Conservation (phyloP, 2,888 invertebrate species). For the Thereva nobilitata region DNA sequence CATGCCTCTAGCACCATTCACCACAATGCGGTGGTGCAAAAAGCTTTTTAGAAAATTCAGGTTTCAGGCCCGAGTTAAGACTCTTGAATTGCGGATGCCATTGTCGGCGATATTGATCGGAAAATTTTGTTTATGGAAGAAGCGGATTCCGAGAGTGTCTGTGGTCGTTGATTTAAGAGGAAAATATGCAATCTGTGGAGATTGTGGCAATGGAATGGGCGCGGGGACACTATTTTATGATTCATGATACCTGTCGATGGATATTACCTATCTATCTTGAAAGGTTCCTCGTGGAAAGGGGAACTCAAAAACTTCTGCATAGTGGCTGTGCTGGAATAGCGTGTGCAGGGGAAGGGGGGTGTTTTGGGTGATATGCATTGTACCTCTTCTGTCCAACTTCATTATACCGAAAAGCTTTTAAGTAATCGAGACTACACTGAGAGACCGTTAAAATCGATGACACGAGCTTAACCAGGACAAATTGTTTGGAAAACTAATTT, state of each 20-base stretch:
- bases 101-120: conserved; percentile 22
- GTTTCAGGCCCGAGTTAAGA: background rate
- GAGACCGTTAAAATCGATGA: background rate
- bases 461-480: too few relatives aligned
- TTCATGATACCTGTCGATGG: conserved; percentile 23
- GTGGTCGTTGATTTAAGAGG: background rate
- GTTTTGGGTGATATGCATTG: conserved; percentile 12
- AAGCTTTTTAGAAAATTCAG: conserved; percentile 15
- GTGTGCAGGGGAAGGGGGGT: background rate
- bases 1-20: background rate
- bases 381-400: conserved; percentile 25
- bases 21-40: conserved; percentile 15
- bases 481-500: too few relatives aligned
- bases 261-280: conserved; percentile 3
- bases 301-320: background rate
- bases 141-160: too few relatives aligned
- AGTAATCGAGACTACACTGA: background rate
- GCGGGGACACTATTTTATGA: conserved; percentile 4
- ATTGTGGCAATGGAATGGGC: too few relatives aligned
- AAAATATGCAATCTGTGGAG: too few relatives aligned
- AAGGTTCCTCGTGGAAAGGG: background rate
- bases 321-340: too few relatives aligned
- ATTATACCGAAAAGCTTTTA: background rate
- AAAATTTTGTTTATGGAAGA: conserved; percentile 26
- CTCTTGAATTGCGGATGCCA: conserved; percentile 20